Base-by-base conservation (phyloP, 2,888 invertebrate species). In the Keiferia lycopersicella region DNA sequence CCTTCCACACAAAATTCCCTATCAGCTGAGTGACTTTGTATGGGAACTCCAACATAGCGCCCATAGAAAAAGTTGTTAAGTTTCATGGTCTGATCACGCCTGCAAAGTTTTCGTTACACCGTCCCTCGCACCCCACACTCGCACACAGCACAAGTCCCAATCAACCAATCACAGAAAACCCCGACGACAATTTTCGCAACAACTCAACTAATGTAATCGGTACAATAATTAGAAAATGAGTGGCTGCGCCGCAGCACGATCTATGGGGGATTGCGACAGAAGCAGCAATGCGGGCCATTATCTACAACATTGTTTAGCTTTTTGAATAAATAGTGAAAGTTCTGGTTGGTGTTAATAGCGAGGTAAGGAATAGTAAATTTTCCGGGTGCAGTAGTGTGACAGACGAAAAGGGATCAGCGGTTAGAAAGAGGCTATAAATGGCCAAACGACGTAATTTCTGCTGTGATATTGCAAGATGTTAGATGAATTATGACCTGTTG, bases 241-340 rank as follows among this genome's bases (percentile, higher is more conserved):
- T 73, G 75, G 75, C 76, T 78, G 79, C 77, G 79, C 78, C 73
- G 73, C 78, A 69, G 72, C 75, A 76, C 78, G 80, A 77, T 73
- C 72, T 71, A 70, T 60, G 65, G 80, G 82, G 79, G 76, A 6
- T 78, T 78, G 66, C 75, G 65, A 73, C 73, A 86, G 72, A 20
- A 22, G 50, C 22, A 20, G 50, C 82, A 81, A 91, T 91, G 91
- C 91, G 91, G 91, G 91, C 86, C 79, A 86, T 88, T 88, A 88
- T 83, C 30, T 16, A 11, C 56, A 56, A 34, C 34, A 51, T 51
- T 51, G 56, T 56, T 30, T 56, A 56, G 70, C 65, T 70, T 71
- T 74, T 79, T 80, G 71, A 74, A 74, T 74, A 77, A 75, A 70
- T 56, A 69, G 69, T 69, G 69, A 72, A 65, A 67, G 69, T 70